Conservation (phyloP, 37 sponge, comb jelly and placozoan species). For the Aphrocallistes beatrix region DNA sequence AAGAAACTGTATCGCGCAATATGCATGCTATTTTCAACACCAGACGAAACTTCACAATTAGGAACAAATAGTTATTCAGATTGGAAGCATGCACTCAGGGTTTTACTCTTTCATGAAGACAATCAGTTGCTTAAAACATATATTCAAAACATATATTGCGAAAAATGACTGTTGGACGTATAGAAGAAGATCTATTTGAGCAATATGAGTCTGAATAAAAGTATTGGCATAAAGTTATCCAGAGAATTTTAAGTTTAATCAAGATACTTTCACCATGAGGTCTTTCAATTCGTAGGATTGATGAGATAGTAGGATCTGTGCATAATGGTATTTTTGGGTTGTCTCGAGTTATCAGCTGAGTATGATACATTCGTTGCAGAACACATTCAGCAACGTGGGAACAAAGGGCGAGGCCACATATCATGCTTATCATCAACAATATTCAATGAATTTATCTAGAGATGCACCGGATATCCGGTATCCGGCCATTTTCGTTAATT, state of each 20-base stretch:
- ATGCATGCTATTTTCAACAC: not conserved
- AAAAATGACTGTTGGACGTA: not conserved
- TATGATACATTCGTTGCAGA: too few species aligned
- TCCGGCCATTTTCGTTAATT: too few species aligned
- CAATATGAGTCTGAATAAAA: not conserved
- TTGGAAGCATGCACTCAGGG: not conserved
- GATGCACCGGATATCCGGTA: too few species aligned
- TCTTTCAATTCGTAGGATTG: not conserved
- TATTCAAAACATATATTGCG: not conserved
- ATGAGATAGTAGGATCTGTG: not conserved
- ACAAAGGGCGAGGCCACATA: too few species aligned
- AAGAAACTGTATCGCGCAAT: not conserved
- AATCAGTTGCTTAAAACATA: too few species aligned
- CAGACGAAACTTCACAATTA: not conserved
- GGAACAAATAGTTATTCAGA: not conserved
- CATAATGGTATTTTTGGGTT: not conserved
- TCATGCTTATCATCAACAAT: too few species aligned
- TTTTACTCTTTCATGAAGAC: not conserved
- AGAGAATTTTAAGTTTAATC: not conserved
- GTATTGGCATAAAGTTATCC: not conserved
- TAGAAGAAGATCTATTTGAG: not conserved
- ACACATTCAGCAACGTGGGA: too few species aligned
- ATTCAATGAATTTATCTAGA: too few species aligned
- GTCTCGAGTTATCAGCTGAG: not conserved
- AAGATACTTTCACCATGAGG: not conserved